Base-by-base conservation (phyloP, 2,113 vertebrate species). In the Benitochromis conjunctus region DNA sequence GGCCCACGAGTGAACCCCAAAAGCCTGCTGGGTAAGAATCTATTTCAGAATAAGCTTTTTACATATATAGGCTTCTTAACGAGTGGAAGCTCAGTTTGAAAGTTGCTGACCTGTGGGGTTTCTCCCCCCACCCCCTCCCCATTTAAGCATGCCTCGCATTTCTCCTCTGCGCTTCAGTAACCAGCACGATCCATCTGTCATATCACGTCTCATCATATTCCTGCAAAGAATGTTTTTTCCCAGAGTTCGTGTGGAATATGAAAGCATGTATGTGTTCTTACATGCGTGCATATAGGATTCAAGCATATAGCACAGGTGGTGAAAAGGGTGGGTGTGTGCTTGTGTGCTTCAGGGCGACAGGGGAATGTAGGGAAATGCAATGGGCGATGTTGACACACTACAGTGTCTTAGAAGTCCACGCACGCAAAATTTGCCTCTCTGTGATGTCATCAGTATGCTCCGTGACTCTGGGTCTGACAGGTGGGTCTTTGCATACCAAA, bases 1-100 rank as follows among this genome's bases (percentile, higher is more conserved):
- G 91, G 85, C 92, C 94, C 85, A 48, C 43, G 5, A 9, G 2
- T 95, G 93, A 95, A 95, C 94, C 80, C 82, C 82, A 64, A 83
- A 88, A 88, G 89, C 92, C 87, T 92, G 54, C 91, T 83, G 92
- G 90, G 86, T 91, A 94, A 79, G 82, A 84, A 82, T 80, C 43
- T 57, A 26, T 51, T 51, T 53, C 71, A 76, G 24, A 76, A 53
- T 76, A 48, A 51, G 71, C 26, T 53, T 76, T 76, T 76, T 34
- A 53, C 54, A 64, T 54, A 84, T 53, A 82, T 53, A 60, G 16
- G 16, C 12, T 53, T 78, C 31, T 54, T 76, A 76, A 46, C 2
- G 1, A 76, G 71, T 51, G 51, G 46, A 51, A 14, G 62, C 21
- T 80, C 58, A 53, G 55, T 81, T 26, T 46, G 55, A 74, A 79